phyloP scores from a whole-genome alignment of 2,797 vertebrate species.

The Oreochromis grahami region DNA sequence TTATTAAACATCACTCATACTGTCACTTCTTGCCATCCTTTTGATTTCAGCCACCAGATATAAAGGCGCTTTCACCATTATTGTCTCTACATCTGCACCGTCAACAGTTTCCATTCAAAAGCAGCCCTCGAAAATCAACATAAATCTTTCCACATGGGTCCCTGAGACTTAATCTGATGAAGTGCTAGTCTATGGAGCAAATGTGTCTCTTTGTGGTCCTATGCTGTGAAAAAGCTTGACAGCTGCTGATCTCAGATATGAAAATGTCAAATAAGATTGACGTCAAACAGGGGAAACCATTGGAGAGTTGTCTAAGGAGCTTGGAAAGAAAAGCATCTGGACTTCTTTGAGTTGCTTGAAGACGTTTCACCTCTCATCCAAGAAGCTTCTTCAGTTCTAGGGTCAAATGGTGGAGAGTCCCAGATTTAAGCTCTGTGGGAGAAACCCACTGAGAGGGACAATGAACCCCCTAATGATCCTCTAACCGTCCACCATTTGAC shows the following conservation, averaged over 20 bases:
- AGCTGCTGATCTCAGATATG: conserved; percentile 20
- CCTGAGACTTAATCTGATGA: conserved; percentile 17
- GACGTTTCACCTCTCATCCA: no score
- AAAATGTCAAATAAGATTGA: conserved; percentile 30
- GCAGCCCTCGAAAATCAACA: not conserved
- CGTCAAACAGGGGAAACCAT: conserved; percentile 2
- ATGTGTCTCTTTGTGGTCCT: not conserved
- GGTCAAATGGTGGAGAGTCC: no score
- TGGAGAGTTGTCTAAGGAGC: not conserved
- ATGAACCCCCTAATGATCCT: no score
- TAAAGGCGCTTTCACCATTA: not conserved
- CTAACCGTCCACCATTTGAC: not conserved
- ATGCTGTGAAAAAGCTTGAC: conserved; percentile 17
- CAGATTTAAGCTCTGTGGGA: no score
- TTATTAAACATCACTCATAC: conserved; percentile 8
- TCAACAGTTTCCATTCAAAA: conserved; percentile 16
- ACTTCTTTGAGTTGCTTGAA: no score
- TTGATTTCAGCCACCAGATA: not conserved
- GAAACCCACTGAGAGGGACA: no score
- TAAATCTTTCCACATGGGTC: not conserved
- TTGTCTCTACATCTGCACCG: conserved; percentile 2
- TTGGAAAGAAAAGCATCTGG: no score
- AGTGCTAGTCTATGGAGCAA: not conserved
- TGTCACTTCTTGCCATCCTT: not conserved
- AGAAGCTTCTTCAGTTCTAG: no score